Conservation (phyloP, 2,113 vertebrate species). For the Bubo blakistoni region DNA sequence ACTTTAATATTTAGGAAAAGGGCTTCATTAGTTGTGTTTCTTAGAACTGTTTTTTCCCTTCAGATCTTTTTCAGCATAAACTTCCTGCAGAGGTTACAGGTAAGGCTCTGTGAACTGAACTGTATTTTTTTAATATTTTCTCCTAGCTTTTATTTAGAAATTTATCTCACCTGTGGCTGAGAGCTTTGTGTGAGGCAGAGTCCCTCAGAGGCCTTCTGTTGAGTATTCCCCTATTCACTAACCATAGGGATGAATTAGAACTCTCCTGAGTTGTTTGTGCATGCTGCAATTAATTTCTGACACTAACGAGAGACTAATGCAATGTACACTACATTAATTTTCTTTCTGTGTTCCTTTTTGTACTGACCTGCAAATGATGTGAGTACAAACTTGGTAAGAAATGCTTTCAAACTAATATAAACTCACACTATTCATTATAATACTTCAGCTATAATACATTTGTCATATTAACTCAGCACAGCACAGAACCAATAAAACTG, state of each 20-base stretch:
- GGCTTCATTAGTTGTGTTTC: neutral
- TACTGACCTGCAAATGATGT: constrained; percentile 8
- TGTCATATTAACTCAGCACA: neutral
- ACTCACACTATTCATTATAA: neutral
- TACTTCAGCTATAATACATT: neutral
- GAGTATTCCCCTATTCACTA: neutral
- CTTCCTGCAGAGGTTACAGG: neutral
- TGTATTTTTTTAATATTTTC: neutral
- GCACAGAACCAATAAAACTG: neutral
- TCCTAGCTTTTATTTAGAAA: neutral
- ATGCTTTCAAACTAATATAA: neutral
- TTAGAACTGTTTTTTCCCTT: neutral
- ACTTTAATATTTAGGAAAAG: neutral
- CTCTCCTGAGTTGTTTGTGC: neutral
- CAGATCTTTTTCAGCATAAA: neutral
- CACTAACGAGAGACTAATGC: neutral
- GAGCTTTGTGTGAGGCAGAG: neutral
- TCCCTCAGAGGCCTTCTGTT: neutral
- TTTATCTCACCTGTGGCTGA: neutral
- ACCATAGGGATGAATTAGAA: neutral
- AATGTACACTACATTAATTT: neutral
- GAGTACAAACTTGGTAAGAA: neutral
- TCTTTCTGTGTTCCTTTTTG: neutral
- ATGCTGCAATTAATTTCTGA: constrained; percentile 1
- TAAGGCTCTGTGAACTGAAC: neutral